A percentile compares a stretch with the other conserved stretches of the same genome.
phyloP scores from a whole-genome alignment of 1,140 invertebrate genomes.

The Globodera rostochiensis region DNA sequence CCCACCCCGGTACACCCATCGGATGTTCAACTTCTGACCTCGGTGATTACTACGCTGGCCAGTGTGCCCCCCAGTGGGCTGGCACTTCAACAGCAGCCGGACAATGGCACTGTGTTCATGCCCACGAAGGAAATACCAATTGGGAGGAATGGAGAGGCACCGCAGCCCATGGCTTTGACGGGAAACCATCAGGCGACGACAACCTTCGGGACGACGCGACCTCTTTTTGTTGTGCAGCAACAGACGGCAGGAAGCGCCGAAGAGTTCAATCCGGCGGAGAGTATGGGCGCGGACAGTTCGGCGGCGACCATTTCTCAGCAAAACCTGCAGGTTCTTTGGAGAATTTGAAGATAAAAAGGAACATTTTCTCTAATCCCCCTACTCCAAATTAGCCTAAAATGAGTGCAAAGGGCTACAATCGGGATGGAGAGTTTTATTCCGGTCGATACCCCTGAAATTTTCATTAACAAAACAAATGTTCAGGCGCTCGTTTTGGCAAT shows the following conservation, averaged over 20 bases:
- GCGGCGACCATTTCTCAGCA: constrained; percentile 17
- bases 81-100: background rate
- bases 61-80: background rate
- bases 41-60: background rate
- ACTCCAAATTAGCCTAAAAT: too few species aligned
- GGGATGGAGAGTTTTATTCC: too few species aligned
- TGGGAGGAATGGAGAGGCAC: background rate
- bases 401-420: too few species aligned
- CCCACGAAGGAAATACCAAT: background rate
- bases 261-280: background rate
- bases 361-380: too few species aligned
- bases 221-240: background rate
- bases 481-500: constrained; percentile 29
- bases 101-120: background rate
- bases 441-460: too few species aligned
- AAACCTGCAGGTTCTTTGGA: constrained; percentile 23
- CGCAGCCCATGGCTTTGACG: background rate
- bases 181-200: background rate
- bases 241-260: background rate
- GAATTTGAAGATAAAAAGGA: background rate
- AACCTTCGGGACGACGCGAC: background rate
- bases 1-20: background rate
- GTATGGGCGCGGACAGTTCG: background rate
- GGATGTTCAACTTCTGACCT: background rate
- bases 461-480: background rate